These are phyloP conservation scores for Larimichthys polyactis DNA, from an alignment of 2,113 vertebrate genomes.

Conservation along the genomic window DNA sequence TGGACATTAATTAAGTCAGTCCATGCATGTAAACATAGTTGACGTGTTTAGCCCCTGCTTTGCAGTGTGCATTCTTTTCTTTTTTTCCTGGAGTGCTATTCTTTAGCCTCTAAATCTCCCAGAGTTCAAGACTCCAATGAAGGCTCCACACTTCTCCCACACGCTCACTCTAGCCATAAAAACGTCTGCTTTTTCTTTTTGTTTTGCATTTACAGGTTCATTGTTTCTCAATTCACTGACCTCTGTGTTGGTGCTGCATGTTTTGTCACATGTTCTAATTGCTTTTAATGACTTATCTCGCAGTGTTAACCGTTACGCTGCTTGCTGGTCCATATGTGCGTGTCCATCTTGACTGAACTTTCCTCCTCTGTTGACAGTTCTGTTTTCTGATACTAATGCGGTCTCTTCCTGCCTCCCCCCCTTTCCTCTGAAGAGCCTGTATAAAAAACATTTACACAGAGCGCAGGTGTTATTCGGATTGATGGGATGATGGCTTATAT, in stretches of 20 bases:
- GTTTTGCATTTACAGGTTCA: conserved; percentile 5
- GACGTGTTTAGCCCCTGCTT: conserved; percentile 43
- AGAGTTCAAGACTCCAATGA: conserved; percentile 19
- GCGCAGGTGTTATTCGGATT: not conserved
- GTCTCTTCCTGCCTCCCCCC: not conserved
- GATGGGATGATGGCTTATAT: not conserved
- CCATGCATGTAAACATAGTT: conserved; percentile 45
- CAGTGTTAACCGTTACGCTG: not conserved
- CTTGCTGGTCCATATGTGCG: not conserved
- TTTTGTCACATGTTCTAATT: not conserved
- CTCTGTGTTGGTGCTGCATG: not conserved
- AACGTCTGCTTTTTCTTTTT: not conserved
- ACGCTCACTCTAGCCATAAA: not conserved
- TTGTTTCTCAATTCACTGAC: conserved; percentile 15
- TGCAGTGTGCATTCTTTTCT: conserved; percentile 15
- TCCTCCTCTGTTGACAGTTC: not conserved
- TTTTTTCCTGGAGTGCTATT: conserved; percentile 23
- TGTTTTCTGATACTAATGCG: not conserved
- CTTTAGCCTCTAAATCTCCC: conserved; percentile 30
- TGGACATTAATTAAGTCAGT: conserved; percentile 50
- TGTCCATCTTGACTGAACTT: not conserved
- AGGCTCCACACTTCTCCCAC: not conserved
- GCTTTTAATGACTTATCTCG: not conserved
- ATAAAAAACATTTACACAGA: not conserved
- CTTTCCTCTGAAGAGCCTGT: not conserved